Evolutionary conservation across 2,888 invertebrate species (phyloP).

Genomic region (Melanotus villosus): DNA sequence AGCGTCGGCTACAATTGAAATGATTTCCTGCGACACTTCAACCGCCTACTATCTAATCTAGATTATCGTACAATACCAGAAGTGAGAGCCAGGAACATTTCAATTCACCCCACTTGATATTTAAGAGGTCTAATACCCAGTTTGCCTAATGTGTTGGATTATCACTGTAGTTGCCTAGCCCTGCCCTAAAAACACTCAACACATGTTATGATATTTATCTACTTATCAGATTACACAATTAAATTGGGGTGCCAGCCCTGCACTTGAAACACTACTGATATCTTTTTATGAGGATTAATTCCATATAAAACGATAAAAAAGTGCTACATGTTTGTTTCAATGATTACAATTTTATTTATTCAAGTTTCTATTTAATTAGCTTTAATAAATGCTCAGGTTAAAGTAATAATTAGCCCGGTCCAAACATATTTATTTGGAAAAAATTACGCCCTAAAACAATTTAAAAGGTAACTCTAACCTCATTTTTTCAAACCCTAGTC

Average conservation of each 20-base stretch:
- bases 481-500: no score
- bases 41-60: constrained; percentile 52
- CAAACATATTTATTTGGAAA: no score
- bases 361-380: no score
- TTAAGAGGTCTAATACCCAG: constrained; percentile 47
- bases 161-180: constrained; percentile 50
- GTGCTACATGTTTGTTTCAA: no score
- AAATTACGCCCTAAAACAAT: no score
- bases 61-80: constrained; percentile 44
- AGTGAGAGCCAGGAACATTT: constrained; percentile 23
- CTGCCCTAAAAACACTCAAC: constrained; percentile 56
- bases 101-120: constrained; percentile 37
- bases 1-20: constrained; percentile 30
- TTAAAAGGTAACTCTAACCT: no score
- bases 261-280: background rate
- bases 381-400: no score
- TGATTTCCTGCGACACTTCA: constrained; percentile 50
- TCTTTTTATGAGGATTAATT: no score
- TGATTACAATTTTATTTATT: no score
- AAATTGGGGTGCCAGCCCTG: constrained; percentile 38
- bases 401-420: no score
- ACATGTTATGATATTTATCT: constrained; percentile 67
- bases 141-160: constrained; percentile 56
- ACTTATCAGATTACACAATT: constrained; percentile 50
- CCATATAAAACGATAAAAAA: no score